Evolutionary conservation across 2,113 vertebrate genomes (phyloP).

Genomic region (Alethe diademata): DNA sequence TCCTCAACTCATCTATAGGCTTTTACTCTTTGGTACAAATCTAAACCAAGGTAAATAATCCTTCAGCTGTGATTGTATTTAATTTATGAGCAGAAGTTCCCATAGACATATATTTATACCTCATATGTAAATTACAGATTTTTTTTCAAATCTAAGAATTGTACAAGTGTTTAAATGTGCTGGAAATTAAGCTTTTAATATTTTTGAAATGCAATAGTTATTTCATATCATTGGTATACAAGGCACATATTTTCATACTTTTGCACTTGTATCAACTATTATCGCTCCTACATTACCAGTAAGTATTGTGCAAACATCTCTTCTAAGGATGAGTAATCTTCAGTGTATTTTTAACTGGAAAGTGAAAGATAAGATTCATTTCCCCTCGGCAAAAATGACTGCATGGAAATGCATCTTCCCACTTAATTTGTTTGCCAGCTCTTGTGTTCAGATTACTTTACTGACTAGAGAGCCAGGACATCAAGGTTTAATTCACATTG

Average conservation of each 20-base stretch:
- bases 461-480: neutral
- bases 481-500: neutral
- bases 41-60: neutral
- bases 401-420: neutral
- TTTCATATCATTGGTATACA: neutral
- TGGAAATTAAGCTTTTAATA: neutral
- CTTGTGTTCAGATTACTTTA: neutral
- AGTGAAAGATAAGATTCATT: neutral
- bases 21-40: neutral
- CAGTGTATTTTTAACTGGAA: neutral
- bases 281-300: neutral
- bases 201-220: neutral
- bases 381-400: neutral
- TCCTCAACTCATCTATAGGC: neutral
- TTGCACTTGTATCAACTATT: neutral
- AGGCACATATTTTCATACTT: neutral
- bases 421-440: neutral
- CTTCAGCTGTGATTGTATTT: neutral
- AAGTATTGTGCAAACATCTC: neutral
- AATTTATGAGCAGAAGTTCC: neutral
- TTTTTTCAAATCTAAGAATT: neutral
- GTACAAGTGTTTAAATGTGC: neutral
- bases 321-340: neutral
- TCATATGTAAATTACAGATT: neutral
- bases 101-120: neutral